Percentiles rank a stretch among this genome's conserved stretches.
These are phyloP conservation scores for Platichthys stellatus DNA, from an alignment of 2,113 vertebrate genomes.

Conservation along the genomic window DNA sequence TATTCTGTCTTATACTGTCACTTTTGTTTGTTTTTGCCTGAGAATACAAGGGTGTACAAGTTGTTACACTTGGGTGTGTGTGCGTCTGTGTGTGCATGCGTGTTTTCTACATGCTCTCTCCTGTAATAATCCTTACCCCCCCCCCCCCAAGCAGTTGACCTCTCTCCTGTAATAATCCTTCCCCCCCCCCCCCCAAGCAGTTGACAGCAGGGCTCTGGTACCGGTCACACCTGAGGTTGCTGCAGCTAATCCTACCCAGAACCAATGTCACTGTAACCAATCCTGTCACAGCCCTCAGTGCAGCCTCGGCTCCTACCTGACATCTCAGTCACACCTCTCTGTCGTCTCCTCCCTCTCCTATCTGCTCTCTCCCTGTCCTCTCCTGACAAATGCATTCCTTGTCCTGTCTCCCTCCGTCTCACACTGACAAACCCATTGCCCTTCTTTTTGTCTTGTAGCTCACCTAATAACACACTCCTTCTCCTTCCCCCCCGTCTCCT, in stretches of 20 bases:
- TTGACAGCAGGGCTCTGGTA: slow-evolving; percentile 66
- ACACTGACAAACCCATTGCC: slow-evolving; percentile 45
- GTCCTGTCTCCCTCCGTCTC: slow-evolving; percentile 24
- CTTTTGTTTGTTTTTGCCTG: not conserved
- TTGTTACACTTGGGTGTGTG: not conserved
- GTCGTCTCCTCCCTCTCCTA: slow-evolving; percentile 51
- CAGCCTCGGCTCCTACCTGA: slow-evolving; percentile 54
- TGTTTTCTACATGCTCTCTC: slow-evolving; percentile 26
- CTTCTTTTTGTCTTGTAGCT: slow-evolving; percentile 50
- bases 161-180: slow-evolving; percentile 58
- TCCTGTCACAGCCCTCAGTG: slow-evolving; percentile 68
- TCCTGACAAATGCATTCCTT: slow-evolving; percentile 39
- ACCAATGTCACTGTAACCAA: slow-evolving; percentile 73
- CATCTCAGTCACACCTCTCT: slow-evolving; percentile 64
- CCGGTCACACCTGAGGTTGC: slow-evolving; percentile 76
- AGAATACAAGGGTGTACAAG: not conserved
- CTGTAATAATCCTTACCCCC: slow-evolving; percentile 56
- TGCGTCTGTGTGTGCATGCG: not conserved
- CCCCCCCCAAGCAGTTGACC: slow-evolving; percentile 64
- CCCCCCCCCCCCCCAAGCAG: slow-evolving; percentile 42
- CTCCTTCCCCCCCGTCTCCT: slow-evolving; percentile 25
- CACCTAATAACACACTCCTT: slow-evolving; percentile 49
- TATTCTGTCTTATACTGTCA: too few relatives aligned
- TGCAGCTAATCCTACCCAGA: slow-evolving; percentile 77
- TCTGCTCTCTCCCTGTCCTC: slow-evolving; percentile 34